Conservation (phyloP, 2,888 invertebrate genomes). For the Teleiodes luculella region DNA sequence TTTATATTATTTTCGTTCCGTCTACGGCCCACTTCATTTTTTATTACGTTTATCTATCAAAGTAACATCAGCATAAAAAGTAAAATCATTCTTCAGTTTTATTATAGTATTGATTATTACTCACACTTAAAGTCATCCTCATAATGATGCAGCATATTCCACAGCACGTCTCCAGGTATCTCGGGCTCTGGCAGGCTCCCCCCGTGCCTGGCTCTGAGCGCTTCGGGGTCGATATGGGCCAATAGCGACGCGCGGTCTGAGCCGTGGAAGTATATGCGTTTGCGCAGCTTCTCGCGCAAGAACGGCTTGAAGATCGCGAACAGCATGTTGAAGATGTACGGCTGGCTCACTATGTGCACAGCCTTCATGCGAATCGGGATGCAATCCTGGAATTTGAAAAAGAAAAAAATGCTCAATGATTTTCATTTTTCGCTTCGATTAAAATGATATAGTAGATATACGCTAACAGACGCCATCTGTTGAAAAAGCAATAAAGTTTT, state of each 20-base stretch:
- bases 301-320: constrained; percentile 94
- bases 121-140: constrained; percentile 84
- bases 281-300: constrained; percentile 88
- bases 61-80: too few relatives aligned
- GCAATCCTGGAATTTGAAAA: constrained; percentile 82
- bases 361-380: constrained; percentile 90
- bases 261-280: constrained; percentile 88
- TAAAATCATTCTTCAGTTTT: constrained; percentile 5
- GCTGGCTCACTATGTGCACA: constrained; percentile 93
- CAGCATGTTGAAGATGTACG: constrained; percentile 90
- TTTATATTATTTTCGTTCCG: too few relatives aligned
- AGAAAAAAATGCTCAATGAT: too few relatives aligned
- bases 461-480: too few relatives aligned
- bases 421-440: too few relatives aligned
- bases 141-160: constrained; percentile 82
- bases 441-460: too few relatives aligned
- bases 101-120: constrained; percentile 27
- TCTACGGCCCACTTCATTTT: too few relatives aligned
- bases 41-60: too few relatives aligned
- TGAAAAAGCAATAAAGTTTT: too few relatives aligned
- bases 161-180: constrained; percentile 80
- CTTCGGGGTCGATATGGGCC: constrained; percentile 76
- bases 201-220: constrained; percentile 81
- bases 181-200: constrained; percentile 82
- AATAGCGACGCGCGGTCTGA: constrained; percentile 80